Evolutionary conservation across 1,140 invertebrate species (phyloP), one percentile per base, ranked within the genome.

Genomic region (Phthorimaea operculella): DNA sequence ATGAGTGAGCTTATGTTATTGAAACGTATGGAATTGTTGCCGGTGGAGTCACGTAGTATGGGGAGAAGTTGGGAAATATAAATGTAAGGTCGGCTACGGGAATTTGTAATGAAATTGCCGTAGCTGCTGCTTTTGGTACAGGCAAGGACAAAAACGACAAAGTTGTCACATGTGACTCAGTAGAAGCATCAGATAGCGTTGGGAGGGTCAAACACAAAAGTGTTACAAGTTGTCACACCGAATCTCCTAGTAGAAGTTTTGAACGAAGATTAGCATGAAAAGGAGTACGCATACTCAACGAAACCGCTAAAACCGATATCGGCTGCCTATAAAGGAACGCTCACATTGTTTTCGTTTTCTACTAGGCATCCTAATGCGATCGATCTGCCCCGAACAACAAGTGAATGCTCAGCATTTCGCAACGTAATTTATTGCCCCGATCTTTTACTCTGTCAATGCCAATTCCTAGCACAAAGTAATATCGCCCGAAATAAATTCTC

Each of bases 1-100:
- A 81, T 83, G 76, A 77, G 74, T 74, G 63, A 68, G 72, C 68
- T 77, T 73, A 72, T 59, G 62, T 62, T 70, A 70, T 70, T 67
- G 64, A 61, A 53, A 63, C 52, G 58, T 60, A 66, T 61, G 59
- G 64, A 72, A 72, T 65, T 64, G 62, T 55, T 47, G 44, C 44
- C 16, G 14, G 44, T 17, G 15, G 44, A 47, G 44, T 47, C 44
- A 47, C 44, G 44, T 47, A 47, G 44, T 14, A 16, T 14, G 44
- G 44, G 15, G 44, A 14, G 15, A 47, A 47, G 11, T 47, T 16
- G n/a, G 44, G 44, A 47, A 47, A 47, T 47, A 47, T 16, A 47
- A 47, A 47, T 47, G 44, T 47, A 14, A 17, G 44, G 44, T 47
- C 15, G 44, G 44, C 44, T 16, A 47, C 44, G 8, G 8, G 44